These are phyloP conservation scores for Electrona antarctica DNA, from an alignment of 2,113 vertebrate genomes.

Conservation along the genomic window DNA sequence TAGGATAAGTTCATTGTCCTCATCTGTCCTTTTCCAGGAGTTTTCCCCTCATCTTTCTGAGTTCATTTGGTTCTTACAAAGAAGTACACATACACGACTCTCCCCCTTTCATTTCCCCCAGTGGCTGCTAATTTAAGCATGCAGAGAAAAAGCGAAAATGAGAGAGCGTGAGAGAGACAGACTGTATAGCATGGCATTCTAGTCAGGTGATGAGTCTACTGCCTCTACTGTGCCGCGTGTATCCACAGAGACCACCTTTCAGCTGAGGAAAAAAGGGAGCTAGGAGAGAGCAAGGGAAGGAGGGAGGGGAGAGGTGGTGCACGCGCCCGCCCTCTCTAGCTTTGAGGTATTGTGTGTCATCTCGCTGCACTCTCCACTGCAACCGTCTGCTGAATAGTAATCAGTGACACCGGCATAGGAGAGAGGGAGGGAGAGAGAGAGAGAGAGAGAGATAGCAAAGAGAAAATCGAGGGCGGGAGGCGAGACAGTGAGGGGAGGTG, in stretches of 20 bases:
- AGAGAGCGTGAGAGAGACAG: background rate
- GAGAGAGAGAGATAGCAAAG: conserved; percentile 40
- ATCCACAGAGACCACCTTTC: conserved; percentile 65
- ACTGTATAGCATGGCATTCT: background rate
- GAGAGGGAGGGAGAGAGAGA: conserved; percentile 20
- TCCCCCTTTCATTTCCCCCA: background rate
- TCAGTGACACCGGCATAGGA: conserved; percentile 78
- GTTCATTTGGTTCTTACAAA: too few species aligned
- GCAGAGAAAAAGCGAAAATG: conserved; percentile 12
- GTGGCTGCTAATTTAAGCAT: conserved; percentile 8
- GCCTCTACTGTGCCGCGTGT: conserved; percentile 10
- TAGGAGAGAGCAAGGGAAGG: conserved; percentile 55
- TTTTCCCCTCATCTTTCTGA: too few species aligned
- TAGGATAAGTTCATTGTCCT: too few species aligned
- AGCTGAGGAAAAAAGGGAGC: conserved; percentile 42
- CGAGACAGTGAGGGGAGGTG: conserved; percentile 66
- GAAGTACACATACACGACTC: background rate
- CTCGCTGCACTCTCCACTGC: conserved; percentile 86
- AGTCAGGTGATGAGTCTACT: conserved; percentile 39
- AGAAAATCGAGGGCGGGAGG: conserved; percentile 70
- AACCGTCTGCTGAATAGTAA: conserved; percentile 88
- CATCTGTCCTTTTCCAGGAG: too few species aligned
- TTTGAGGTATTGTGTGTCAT: conserved; percentile 87
- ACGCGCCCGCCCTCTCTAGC: conserved; percentile 81
- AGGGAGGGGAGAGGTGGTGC: conserved; percentile 64